These are phyloP conservation scores for Gymnoscopelus microlampas DNA, from an alignment of 2,797 vertebrate species.

Conservation along the genomic window DNA sequence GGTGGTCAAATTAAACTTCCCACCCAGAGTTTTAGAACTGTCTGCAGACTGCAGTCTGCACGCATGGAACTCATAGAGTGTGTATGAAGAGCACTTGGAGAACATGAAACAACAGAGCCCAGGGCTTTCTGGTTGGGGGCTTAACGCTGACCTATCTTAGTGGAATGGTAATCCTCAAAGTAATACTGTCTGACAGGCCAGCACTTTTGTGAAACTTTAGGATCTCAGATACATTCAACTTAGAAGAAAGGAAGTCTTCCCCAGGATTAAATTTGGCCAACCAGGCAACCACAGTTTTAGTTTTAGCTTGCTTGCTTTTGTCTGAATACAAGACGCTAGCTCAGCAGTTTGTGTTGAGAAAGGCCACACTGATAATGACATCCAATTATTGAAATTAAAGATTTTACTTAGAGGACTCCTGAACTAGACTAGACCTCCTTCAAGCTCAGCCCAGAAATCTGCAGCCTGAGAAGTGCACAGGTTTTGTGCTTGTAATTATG, in stretches of 20 bases:
- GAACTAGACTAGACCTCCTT: background rate
- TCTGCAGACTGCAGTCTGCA: slow-evolving; percentile 1
- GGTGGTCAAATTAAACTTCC: background rate
- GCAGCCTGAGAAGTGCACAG: slow-evolving; percentile 7
- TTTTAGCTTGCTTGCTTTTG: background rate
- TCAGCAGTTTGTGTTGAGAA: background rate
- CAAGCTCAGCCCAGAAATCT: slow-evolving; percentile 12
- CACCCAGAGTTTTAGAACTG: background rate
- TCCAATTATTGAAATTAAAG: slow-evolving; percentile 9
- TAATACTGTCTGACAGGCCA: slow-evolving; percentile 15
- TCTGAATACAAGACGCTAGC: background rate
- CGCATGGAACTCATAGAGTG: background rate
- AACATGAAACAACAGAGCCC: slow-evolving; percentile 30
- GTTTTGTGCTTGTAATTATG: slow-evolving; percentile 34
- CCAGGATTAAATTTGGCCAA: background rate
- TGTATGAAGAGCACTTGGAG: slow-evolving; percentile 2
- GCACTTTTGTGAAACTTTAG: slow-evolving; percentile 8
- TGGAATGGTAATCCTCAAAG: slow-evolving; percentile 22
- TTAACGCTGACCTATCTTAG: slow-evolving; percentile 17
- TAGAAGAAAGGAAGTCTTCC: background rate
- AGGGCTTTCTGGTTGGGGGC: slow-evolving; percentile 32
- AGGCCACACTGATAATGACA: background rate
- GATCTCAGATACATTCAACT: background rate
- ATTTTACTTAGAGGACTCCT: background rate
- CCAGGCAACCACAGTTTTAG: background rate